Percentiles rank a stretch among this genome's conserved stretches.
These are phyloP conservation scores for Hozukius guyotensis DNA, from an alignment of 2,797 vertebrate genomes.

Conservation along the genomic window DNA sequence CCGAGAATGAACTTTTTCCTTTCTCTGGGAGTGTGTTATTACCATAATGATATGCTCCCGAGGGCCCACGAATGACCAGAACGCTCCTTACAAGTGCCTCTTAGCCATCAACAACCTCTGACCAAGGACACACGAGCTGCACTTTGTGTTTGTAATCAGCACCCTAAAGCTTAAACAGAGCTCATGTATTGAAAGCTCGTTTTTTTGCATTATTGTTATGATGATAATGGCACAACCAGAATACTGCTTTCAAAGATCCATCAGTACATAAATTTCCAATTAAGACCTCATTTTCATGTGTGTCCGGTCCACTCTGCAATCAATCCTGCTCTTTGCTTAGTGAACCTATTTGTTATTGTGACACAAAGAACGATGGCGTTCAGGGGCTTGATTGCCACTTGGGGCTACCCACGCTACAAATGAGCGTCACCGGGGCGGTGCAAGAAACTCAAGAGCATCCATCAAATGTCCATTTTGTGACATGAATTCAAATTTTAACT, in stretches of 20 bases:
- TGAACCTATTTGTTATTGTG: slow-evolving; percentile 31
- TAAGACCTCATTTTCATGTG: background rate
- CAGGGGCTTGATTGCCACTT: slow-evolving; percentile 35
- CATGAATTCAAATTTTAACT: background rate
- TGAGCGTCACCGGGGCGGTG: background rate
- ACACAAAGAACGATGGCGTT: slow-evolving; percentile 28
- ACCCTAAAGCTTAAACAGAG: background rate
- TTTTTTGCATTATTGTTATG: slow-evolving; percentile 7
- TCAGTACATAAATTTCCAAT: slow-evolving; percentile 9
- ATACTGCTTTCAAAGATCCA: background rate
- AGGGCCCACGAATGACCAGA: slow-evolving; percentile 4
- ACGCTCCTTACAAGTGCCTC: slow-evolving; percentile 10
- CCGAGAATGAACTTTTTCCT: slow-evolving; percentile 6
- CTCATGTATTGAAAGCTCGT: slow-evolving; percentile 1
- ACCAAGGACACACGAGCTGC: background rate
- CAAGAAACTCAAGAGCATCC: slow-evolving; percentile 1
- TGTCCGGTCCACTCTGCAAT: slow-evolving; percentile 21
- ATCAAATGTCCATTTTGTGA: slow-evolving; percentile 1
- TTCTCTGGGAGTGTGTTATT: background rate
- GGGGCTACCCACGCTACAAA: background rate
- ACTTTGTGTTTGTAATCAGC: slow-evolving; percentile 25
- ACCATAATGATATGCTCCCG: slow-evolving; percentile 21
- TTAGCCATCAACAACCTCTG: slow-evolving; percentile 10
- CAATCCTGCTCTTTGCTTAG: background rate
- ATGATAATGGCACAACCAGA: background rate